A percentile compares a stretch with the other conserved stretches of the same genome.
Evolutionary conservation across 2,113 vertebrate species (phyloP).

Genomic region (Heptranchias perlo): DNA sequence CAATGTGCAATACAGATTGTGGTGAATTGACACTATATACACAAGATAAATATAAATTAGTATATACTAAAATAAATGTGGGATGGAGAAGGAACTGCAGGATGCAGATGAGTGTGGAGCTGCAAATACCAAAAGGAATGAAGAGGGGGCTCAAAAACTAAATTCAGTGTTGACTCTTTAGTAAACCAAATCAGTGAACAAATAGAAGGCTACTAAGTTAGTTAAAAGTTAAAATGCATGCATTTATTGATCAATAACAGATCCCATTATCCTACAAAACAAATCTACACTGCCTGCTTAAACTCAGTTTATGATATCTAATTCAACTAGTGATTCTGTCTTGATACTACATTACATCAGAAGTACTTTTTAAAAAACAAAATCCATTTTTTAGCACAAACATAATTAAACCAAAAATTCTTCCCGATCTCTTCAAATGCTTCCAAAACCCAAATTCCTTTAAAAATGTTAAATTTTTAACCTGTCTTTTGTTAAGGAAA

Average conservation of each 20-base stretch:
- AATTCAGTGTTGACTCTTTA: neutral
- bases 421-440: neutral
- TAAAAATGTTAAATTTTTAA: too few relatives aligned
- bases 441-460: too few relatives aligned
- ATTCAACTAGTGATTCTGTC: neutral
- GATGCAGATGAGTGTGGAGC: neutral
- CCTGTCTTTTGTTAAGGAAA: neutral
- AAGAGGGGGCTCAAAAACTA: neutral
- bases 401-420: neutral
- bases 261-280: neutral
- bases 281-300: neutral
- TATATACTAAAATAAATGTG: neutral
- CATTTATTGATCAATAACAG: neutral
- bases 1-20: neutral
- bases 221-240: neutral
- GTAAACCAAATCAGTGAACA: neutral
- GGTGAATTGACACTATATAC: neutral
- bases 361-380: neutral
- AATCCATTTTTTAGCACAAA: neutral
- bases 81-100: neutral
- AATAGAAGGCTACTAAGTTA: neutral
- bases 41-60: neutral
- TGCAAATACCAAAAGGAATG: neutral
- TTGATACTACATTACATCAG: neutral
- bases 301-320: neutral